Percentiles rank a stretch among this genome's conserved stretches.
phyloP scores from a whole-genome alignment of 1,140 invertebrate species.

The Thaumetopoea pityocampa region DNA sequence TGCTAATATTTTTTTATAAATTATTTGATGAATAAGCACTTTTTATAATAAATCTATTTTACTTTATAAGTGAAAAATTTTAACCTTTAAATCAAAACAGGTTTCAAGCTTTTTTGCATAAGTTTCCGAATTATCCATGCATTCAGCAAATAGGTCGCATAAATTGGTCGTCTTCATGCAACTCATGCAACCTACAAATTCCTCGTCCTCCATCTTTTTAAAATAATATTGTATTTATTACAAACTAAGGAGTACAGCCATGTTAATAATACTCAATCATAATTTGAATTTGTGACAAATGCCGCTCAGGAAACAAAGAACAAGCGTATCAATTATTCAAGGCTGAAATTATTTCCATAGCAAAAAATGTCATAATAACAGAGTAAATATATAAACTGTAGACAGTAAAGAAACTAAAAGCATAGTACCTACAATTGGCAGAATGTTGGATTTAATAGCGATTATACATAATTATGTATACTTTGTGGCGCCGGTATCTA shows the following conservation, averaged over 20 bases:
- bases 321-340: too few species aligned
- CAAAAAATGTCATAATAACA: too few species aligned
- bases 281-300: not conserved
- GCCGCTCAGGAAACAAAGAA: not conserved
- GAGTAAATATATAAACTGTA: not conserved
- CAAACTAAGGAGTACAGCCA: constrained; percentile 27
- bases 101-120: constrained; percentile 63
- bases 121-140: constrained; percentile 54
- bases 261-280: too few species aligned
- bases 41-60: constrained; percentile 8
- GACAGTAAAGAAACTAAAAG: too few species aligned
- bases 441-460: too few species aligned
- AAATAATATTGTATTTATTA: constrained; percentile 20
- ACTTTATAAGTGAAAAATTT: constrained; percentile 13
- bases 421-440: too few species aligned
- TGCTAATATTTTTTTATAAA: too few species aligned
- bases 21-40: not conserved
- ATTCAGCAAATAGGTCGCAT: constrained; percentile 64
- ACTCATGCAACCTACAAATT: constrained; percentile 66
- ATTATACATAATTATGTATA: too few species aligned
- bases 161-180: constrained; percentile 63
- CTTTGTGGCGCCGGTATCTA: too few species aligned
- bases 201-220: constrained; percentile 57
- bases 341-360: too few species aligned
- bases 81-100: constrained; percentile 62